phyloP scores from a whole-genome alignment of 1,140 invertebrate species.

The Zaprionus camerounensis region DNA sequence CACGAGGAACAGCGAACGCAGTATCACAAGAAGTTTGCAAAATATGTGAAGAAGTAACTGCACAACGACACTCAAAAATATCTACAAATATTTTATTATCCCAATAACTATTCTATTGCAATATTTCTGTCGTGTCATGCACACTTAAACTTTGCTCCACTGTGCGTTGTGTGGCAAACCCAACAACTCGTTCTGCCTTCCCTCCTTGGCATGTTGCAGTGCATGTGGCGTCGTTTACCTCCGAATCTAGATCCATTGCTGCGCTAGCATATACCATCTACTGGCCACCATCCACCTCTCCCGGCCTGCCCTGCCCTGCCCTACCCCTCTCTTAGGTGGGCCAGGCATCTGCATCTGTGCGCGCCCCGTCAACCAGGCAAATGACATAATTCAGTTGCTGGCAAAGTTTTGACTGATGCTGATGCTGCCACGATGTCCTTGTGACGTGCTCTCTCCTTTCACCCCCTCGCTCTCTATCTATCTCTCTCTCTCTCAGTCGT shows the following conservation, averaged over 20 bases:
- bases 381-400: conserved; percentile 83
- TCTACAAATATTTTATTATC: too few relatives aligned
- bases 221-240: conserved; percentile 38
- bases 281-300: background rate
- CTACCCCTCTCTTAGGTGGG: background rate
- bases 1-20: too few relatives aligned
- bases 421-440: conserved; percentile 50
- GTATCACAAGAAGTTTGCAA: too few relatives aligned
- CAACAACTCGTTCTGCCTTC: background rate
- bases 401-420: conserved; percentile 79
- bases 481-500: conserved; percentile 3
- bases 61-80: too few relatives aligned
- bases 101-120: background rate
- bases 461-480: background rate
- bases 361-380: conserved; percentile 65
- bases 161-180: background rate
- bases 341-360: conserved; percentile 34
- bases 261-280: conserved; percentile 5
- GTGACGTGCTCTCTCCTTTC: conserved; percentile 5
- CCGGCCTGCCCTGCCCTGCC: conserved; percentile 3
- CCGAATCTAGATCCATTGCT: conserved; percentile 38
- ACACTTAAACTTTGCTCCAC: background rate
- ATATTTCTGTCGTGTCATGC: background rate
- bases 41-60: too few relatives aligned
- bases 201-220: conserved; percentile 17